These are phyloP conservation scores for Psephotus haematonotus DNA, from an alignment of 2,113 vertebrate genomes.

Conservation along the genomic window DNA sequence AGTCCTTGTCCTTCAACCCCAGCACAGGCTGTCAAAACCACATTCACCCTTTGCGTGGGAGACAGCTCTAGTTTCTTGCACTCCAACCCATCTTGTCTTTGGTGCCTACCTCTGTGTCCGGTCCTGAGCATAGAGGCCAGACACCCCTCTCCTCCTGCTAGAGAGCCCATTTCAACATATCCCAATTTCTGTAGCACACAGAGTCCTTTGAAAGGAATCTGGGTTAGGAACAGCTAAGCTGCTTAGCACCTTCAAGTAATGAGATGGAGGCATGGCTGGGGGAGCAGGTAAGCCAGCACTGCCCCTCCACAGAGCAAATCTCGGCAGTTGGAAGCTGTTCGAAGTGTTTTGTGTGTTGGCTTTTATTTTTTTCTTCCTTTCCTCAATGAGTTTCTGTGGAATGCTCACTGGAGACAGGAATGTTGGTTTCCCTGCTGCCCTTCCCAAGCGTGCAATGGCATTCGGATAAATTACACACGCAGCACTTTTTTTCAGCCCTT, in stretches of 20 bases:
- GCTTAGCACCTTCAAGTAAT: not conserved
- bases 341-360: not conserved
- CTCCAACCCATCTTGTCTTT: not conserved
- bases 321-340: not conserved
- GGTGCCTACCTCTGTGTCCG: not conserved
- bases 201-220: not conserved
- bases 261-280: not conserved
- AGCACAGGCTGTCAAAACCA: not conserved
- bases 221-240: not conserved
- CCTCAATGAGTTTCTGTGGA: slow-evolving; percentile 40
- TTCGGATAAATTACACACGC: not conserved
- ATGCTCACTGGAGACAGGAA: slow-evolving; percentile 58
- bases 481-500: slow-evolving; percentile 17
- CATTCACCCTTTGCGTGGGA: not conserved
- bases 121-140: rapidly evolving
- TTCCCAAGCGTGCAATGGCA: slow-evolving; percentile 16
- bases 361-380: not conserved
- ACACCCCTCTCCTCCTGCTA: not conserved
- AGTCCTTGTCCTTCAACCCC: not conserved
- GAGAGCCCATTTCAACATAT: not conserved
- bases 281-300: not conserved
- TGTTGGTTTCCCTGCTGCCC: slow-evolving; percentile 48
- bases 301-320: not conserved
- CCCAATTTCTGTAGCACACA: not conserved
- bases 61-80: not conserved